Evolutionary conservation across 2,888 invertebrate species (phyloP).

Genomic region (Vanessa cardui): DNA sequence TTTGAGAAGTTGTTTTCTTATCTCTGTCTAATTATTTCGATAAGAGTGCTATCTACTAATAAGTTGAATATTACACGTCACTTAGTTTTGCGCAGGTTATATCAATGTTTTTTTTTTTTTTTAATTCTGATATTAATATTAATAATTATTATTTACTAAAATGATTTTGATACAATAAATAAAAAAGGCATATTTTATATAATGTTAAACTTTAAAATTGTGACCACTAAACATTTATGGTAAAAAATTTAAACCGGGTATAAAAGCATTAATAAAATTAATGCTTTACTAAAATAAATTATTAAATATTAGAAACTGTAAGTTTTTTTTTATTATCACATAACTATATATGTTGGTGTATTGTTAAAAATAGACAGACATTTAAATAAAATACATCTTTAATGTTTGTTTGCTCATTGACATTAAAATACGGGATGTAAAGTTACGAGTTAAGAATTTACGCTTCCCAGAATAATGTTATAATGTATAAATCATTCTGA

Average conservation of each 20-base stretch:
- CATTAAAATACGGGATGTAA: not conserved
- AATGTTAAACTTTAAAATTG: too few species aligned
- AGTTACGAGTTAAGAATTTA: conserved; percentile 7
- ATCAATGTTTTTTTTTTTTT: not conserved
- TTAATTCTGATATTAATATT: not conserved
- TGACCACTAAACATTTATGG: too few species aligned
- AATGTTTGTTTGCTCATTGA: too few species aligned
- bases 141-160: not conserved
- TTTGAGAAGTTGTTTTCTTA: not conserved
- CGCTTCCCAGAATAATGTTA: not conserved
- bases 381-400: too few species aligned
- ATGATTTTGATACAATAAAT: not conserved
- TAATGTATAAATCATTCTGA: conserved; percentile 17
- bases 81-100: conserved; percentile 11
- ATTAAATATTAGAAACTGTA: too few species aligned
- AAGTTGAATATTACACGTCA: conserved; percentile 6
- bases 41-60: not conserved
- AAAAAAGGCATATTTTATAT: too few species aligned
- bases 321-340: too few species aligned
- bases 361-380: too few species aligned
- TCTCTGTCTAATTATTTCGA: conserved; percentile 12
- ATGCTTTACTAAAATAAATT: too few species aligned
- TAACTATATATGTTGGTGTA: too few species aligned
- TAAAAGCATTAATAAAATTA: too few species aligned
- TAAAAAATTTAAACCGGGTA: too few species aligned